These are phyloP conservation scores for Macrochelys suwanniensis DNA, from an alignment of 2,797 vertebrate genomes.

Conservation along the genomic window DNA sequence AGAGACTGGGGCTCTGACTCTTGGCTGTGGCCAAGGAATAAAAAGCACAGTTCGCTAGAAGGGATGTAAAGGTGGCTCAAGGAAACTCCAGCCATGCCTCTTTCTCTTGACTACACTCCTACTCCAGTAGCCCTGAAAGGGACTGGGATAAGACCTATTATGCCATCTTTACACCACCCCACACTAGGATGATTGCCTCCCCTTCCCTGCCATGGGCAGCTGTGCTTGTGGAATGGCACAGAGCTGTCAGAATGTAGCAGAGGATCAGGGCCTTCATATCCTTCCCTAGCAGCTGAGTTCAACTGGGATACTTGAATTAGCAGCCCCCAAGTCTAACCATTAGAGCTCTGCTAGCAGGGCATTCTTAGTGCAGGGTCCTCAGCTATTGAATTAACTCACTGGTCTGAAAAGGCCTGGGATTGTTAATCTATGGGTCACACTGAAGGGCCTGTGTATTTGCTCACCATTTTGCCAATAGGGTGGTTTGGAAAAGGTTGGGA, in stretches of 20 bases:
- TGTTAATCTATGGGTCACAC: neutral
- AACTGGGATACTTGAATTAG: neutral
- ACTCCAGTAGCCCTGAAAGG: neutral
- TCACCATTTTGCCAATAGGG: neutral
- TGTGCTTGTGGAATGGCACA: neutral
- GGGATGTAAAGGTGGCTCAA: neutral
- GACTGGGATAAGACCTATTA: neutral
- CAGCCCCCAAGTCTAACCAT: neutral
- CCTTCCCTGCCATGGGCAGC: neutral
- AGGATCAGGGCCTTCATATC: neutral
- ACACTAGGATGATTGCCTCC: neutral
- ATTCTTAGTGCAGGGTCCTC: neutral
- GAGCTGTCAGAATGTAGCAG: neutral
- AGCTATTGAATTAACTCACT: neutral
- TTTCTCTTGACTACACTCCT: neutral
- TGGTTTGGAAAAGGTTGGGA: neutral
- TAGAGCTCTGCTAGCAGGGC: neutral
- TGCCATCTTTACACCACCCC: neutral
- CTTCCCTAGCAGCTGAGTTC: neutral
- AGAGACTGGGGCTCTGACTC: neutral
- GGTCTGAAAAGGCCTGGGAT: neutral
- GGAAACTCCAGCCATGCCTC: neutral
- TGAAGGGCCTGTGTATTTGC: neutral
- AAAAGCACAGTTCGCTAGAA: neutral
- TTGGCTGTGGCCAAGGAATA: neutral